A percentile compares a stretch with the other conserved stretches of the same genome.
Evolutionary conservation across 2,797 vertebrate species (phyloP).

Genomic region (Todus mexicanus): DNA sequence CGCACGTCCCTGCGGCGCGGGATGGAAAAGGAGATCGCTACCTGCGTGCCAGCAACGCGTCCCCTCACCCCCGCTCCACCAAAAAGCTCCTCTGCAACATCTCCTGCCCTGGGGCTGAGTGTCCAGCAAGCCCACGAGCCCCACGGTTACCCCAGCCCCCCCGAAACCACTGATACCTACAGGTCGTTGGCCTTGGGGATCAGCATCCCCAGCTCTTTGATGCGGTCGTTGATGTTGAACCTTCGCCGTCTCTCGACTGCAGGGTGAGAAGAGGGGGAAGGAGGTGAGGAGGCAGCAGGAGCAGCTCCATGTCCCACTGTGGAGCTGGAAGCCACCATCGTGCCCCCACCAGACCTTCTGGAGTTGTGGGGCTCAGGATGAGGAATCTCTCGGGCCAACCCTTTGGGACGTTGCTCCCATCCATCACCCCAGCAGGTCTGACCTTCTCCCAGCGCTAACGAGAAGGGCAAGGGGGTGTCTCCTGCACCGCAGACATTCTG

Average conservation of each 20-base stretch:
- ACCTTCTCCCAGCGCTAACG: neutral
- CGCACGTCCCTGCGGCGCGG: slow-evolving; percentile 84
- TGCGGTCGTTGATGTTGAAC: slow-evolving; percentile 99
- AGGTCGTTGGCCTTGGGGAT: slow-evolving; percentile 97
- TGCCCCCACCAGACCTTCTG: neutral
- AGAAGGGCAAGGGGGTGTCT: neutral
- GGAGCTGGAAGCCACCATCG: rapidly evolving
- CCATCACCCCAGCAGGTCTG: neutral
- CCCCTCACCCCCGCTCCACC: neutral
- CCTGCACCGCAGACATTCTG: neutral
- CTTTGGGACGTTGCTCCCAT: neutral
- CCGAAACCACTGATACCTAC: slow-evolving; percentile 72
- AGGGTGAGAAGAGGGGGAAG: neutral
- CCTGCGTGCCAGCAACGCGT: rapidly evolving
- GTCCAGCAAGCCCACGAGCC: neutral
- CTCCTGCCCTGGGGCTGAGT: rapidly evolving
- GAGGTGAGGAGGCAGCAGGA: neutral
- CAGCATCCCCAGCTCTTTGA: slow-evolving; percentile 96
- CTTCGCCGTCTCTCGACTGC: slow-evolving; percentile 93
- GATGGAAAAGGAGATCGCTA: neutral
- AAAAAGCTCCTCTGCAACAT: neutral
- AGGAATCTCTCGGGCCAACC: neutral
- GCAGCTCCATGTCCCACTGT: rapidly evolving
- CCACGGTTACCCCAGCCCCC: rapidly evolving
- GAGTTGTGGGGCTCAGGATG: neutral